Conservation (phyloP, 1,140 invertebrate genomes). For the Araneus ventricosus region DNA sequence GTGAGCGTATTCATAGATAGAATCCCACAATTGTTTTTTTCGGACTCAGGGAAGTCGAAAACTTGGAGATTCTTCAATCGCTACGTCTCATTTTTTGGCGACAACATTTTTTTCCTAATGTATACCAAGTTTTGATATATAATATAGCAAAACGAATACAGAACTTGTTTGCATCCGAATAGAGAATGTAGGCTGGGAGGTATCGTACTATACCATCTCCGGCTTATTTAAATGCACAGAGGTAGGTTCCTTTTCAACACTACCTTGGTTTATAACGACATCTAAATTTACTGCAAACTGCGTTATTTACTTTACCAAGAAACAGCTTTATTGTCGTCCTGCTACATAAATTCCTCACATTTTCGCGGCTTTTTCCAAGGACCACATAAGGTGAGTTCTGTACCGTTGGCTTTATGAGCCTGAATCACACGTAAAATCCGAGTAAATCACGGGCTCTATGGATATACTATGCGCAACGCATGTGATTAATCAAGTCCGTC, state of each 20-base stretch:
- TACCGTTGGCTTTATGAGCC: not conserved
- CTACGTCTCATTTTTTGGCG: no score
- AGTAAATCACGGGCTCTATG: not conserved
- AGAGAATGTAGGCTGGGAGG: no score
- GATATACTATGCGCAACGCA: not conserved
- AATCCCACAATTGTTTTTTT: no score
- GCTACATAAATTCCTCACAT: not conserved
- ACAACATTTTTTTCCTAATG: no score
- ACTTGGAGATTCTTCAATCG: no score
- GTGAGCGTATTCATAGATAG: no score
- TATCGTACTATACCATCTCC: not conserved
- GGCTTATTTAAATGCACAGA: not conserved
- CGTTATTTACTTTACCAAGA: not conserved
- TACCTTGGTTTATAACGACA: not conserved
- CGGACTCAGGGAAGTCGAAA: no score
- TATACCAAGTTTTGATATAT: no score
- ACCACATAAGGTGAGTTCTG: not conserved
- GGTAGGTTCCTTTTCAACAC: not conserved
- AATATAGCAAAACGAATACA: no score
- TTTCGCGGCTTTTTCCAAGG: not conserved
- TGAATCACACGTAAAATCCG: conserved; percentile 16
- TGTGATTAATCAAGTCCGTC: conserved; percentile 2
- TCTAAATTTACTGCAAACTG: not conserved
- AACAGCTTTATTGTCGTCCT: not conserved
- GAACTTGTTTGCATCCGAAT: no score